Percentiles rank a stretch among this genome's conserved stretches.
Conservation (phyloP, 2,113 vertebrate species). For the Perognathus longimembris region DNA sequence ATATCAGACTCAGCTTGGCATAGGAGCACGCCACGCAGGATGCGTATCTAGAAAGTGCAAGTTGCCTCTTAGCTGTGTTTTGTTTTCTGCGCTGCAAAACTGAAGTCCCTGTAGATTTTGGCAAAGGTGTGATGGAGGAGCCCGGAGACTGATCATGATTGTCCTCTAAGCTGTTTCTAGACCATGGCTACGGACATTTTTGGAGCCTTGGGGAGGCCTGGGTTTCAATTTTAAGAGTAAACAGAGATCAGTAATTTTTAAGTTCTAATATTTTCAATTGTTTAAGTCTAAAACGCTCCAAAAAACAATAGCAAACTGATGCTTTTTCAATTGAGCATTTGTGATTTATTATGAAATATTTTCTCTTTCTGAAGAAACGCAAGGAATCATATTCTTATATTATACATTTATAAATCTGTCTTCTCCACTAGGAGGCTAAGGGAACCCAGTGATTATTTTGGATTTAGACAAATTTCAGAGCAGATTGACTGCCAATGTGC, state of each 20-base stretch:
- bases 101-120: neutral
- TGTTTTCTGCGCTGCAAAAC: neutral
- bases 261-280: neutral
- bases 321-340: neutral
- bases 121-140: neutral
- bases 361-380: neutral
- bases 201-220: neutral
- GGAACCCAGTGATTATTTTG: neutral
- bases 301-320: neutral
- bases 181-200: neutral
- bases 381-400: neutral
- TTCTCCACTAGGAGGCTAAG: neutral
- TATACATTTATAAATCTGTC: neutral
- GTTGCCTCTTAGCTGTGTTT: neutral
- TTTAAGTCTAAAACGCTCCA: neutral
- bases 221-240: constrained; percentile 19
- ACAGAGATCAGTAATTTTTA: neutral
- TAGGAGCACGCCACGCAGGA: neutral
- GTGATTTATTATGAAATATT: neutral
- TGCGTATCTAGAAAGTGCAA: neutral
- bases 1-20: neutral
- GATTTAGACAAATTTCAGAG: neutral
- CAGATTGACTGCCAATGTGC: neutral
- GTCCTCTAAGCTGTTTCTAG: neutral
- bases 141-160: neutral